Percentiles rank a stretch among this genome's conserved stretches.
Evolutionary conservation across 1,140 invertebrate species (phyloP).

Genomic region (Armadillidium nasatum): DNA sequence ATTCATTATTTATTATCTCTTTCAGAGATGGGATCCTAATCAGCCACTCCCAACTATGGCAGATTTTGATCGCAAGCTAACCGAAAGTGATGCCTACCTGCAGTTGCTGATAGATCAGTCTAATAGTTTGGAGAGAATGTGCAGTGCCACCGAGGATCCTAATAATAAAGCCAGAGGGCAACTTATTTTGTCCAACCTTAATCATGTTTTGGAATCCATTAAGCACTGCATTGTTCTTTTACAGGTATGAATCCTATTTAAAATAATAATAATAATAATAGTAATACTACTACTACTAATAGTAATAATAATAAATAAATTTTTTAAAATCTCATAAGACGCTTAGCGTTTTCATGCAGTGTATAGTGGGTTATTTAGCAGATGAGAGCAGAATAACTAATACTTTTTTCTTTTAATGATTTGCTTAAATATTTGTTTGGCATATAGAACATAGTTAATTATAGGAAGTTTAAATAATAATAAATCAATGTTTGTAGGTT

Average conservation of each 20-base stretch:
- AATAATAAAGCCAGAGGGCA: conserved; percentile 34
- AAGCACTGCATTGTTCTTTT: conserved; percentile 96
- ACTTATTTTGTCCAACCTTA: conserved; percentile 40
- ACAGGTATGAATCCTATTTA: conserved; percentile 65
- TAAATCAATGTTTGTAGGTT: too few species aligned
- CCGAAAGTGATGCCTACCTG: conserved; percentile 92
- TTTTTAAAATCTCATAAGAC: too few species aligned
- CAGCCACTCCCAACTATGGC: conserved; percentile 61
- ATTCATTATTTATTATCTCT: conserved; percentile 12
- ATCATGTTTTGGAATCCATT: conserved; percentile 84
- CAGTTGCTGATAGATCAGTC: conserved; percentile 92
- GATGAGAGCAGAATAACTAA: too few species aligned
- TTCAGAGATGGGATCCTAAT: conserved; percentile 58
- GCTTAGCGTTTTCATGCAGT: too few species aligned
- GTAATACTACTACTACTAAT: conserved; percentile 23
- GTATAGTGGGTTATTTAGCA: too few species aligned
- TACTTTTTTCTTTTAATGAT: too few species aligned
- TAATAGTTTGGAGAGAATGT: conserved; percentile 28
- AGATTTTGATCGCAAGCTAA: conserved; percentile 84
- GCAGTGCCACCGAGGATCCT: conserved; percentile 44
- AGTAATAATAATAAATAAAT: too few species aligned
- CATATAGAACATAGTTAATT: too few species aligned
- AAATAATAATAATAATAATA: conserved; percentile 60
- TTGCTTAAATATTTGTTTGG: too few species aligned
- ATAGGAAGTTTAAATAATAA: too few species aligned